Base-by-base conservation (phyloP, 2,888 invertebrate genomes). In the Andrena hattorfiana region DNA sequence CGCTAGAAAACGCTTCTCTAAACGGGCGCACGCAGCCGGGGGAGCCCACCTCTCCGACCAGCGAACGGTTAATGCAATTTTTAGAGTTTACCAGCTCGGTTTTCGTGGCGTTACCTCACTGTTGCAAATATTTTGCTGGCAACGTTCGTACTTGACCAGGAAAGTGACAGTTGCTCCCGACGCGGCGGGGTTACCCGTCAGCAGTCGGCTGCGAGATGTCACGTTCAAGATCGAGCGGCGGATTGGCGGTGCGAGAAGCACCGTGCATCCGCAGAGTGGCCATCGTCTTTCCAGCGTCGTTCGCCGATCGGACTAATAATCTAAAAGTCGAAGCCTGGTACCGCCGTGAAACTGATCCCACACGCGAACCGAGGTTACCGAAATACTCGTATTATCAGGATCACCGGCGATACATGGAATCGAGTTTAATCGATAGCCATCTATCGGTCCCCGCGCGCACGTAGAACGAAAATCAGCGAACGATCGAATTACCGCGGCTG, bases 41-140 rank as follows among this genome's bases (percentile, higher is more conserved):
- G 16, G 48, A 66, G 48, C n/a, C 69, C 59, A 60, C 70, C 56
- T 48, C 42, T 20, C 20, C 2, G 59, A 20, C 13, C 32, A 32
- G 35, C 54, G 63, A 51, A 16, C 59, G 42, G 64, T 77, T 82
- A 67, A 82, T 67, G 82, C 82, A 74, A 82, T 73, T 77, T 63
- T 82, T 67, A 77, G 75, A 77, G 42, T 69, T 69, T 60, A 48
- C 64, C 51, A 26, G 54, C 10, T 56, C 26, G 23, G 80, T 71
- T 81, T 42, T 77, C 67, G 72, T 70, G 73, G 66, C 66, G 71
- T 83, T 83, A 72, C 72, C 84, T 84, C 84, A 77, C 80, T 28
- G 35, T 69, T 13, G 49, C 71, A 84, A 83, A 84, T 76, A 84
- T 84, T 83, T 72, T 1, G 71, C 71, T 74, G 85, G 85, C 85